Conservation (phyloP, 2,888 invertebrate species). For the Synergus umbraculus region DNA sequence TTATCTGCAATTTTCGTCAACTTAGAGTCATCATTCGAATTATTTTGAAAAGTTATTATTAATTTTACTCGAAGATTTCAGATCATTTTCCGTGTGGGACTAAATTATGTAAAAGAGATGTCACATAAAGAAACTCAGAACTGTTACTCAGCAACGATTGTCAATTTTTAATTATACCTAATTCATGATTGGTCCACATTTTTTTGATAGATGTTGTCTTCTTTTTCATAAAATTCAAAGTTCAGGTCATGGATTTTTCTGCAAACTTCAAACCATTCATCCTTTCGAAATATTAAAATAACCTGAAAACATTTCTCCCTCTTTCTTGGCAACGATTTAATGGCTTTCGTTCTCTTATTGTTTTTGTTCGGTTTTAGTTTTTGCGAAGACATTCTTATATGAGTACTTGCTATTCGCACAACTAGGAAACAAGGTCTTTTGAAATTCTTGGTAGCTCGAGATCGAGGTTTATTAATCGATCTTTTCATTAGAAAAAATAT, state of each 20-base stretch:
- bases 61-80: neutral
- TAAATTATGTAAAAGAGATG: neutral
- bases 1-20: neutral
- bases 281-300: neutral
- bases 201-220: neutral
- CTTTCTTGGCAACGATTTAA: neutral
- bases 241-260: neutral
- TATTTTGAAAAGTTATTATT: conserved; percentile 1
- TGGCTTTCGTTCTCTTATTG: neutral
- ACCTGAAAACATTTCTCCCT: neutral
- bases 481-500: neutral
- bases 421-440: conserved; percentile 18
- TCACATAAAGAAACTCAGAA: neutral
- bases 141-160: conserved; percentile 48
- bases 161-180: conserved; percentile 16
- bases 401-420: neutral
- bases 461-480: conserved; percentile 43
- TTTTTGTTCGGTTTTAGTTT: neutral
- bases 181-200: neutral
- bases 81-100: conserved; percentile 4
- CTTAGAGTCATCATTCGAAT: neutral
- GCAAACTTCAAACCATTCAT: neutral
- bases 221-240: neutral
- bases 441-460: conserved; percentile 35
- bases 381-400: neutral